Evolutionary conservation across 2,888 invertebrate genomes (phyloP).

Genomic region (Apeira syringaria): DNA sequence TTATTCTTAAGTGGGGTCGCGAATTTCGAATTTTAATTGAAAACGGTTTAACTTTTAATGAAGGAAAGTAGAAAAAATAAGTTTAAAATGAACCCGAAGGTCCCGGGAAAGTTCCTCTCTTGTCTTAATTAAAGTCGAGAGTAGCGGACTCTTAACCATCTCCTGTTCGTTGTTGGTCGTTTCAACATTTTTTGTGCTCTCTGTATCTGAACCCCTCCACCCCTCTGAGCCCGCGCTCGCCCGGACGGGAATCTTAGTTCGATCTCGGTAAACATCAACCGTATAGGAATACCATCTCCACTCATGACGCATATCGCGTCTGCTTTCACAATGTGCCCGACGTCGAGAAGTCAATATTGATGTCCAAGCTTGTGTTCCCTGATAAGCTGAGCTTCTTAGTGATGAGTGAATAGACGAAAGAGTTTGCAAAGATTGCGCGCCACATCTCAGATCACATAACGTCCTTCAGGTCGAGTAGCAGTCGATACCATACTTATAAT

Average conservation of each 20-base stretch:
- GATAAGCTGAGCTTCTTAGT: no score
- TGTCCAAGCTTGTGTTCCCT: no score
- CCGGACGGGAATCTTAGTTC: background rate
- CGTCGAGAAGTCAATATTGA: no score
- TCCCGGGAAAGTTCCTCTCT: constrained; percentile 32
- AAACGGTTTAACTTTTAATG: constrained; percentile 64
- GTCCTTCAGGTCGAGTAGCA: no score
- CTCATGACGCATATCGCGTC: no score
- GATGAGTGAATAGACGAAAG: no score
- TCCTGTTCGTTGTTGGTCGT: constrained; percentile 51
- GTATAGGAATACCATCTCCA: no score
- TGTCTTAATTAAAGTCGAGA: constrained; percentile 52
- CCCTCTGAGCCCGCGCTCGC: background rate
- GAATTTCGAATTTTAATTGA: constrained; percentile 59
- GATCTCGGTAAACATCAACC: no score
- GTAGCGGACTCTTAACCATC: constrained; percentile 42
- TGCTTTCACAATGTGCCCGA: no score
- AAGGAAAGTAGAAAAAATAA: constrained; percentile 52
- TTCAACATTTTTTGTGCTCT: constrained; percentile 26
- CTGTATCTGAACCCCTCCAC: constrained; percentile 1
- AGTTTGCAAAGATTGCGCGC: no score
- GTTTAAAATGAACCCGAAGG: constrained; percentile 41
- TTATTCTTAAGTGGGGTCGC: constrained; percentile 31
- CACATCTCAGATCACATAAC: no score
- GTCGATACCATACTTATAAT: no score